phyloP scores from a whole-genome alignment of 2,888 invertebrate species.

The Euplagia quadripunctaria region DNA sequence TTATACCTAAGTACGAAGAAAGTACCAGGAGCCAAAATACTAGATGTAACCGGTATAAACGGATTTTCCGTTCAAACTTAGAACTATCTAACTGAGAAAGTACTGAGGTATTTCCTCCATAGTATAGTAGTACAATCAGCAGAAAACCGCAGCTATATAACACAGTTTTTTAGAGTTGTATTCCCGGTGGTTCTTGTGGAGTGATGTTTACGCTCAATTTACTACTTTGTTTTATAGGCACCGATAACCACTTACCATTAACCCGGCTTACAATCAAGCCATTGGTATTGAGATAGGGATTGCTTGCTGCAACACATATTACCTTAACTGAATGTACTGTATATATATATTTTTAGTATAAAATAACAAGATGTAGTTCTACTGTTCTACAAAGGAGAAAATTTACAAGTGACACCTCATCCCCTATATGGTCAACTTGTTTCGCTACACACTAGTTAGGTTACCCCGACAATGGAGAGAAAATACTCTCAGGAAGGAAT shows the following conservation, averaged over 20 bases:
- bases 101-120: neutral
- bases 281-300: neutral
- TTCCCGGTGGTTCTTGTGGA: neutral
- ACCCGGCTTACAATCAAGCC: neutral
- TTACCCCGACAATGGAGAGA: constrained; percentile 62
- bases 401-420: constrained; percentile 39
- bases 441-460: constrained; percentile 47
- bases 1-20: neutral
- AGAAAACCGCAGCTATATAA: neutral
- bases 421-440: constrained; percentile 51
- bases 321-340: neutral
- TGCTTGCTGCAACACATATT: neutral
- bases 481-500: constrained; percentile 65
- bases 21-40: neutral
- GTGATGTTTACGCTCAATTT: neutral
- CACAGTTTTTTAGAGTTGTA: neutral
- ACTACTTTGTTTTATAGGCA: too few relatives aligned
- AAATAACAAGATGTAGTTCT: neutral
- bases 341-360: neutral
- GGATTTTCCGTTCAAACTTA: neutral
- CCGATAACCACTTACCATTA: neutral
- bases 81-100: neutral
- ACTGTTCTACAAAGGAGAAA: constrained; percentile 15
- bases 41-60: neutral
- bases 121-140: neutral